phyloP scores from a whole-genome alignment of 2,888 invertebrate genomes.

The Chloroclysta siterata region DNA sequence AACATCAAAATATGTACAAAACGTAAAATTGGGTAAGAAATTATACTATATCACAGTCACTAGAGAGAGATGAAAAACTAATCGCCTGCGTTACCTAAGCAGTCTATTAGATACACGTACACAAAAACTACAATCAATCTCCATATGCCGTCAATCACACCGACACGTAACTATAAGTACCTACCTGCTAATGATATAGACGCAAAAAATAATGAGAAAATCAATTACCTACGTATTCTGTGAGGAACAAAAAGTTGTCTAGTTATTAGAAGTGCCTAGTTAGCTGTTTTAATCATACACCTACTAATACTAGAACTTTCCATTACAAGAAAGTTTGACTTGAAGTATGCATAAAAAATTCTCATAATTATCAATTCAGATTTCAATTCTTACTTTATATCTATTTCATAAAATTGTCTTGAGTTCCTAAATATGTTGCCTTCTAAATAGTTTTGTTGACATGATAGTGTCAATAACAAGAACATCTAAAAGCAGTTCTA shows the following conservation, averaged over 20 bases:
- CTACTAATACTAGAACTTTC: slow-evolving; percentile 5
- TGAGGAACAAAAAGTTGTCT: slow-evolving; percentile 20
- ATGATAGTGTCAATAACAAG: background rate
- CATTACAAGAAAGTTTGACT: background rate
- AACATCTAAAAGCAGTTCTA: background rate
- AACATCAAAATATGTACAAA: slow-evolving; percentile 79
- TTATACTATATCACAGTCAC: slow-evolving; percentile 84
- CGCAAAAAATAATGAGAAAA: slow-evolving; percentile 31
- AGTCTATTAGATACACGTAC: slow-evolving; percentile 65
- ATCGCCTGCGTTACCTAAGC: slow-evolving; percentile 68
- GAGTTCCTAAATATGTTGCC: too few relatives aligned
- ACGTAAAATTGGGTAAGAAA: slow-evolving; percentile 70
- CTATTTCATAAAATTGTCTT: too few relatives aligned
- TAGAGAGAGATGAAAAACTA: slow-evolving; percentile 79
- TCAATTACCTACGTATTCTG: slow-evolving; percentile 18
- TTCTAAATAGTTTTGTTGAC: background rate
- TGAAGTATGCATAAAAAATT: background rate
- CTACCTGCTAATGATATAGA: slow-evolving; percentile 27
- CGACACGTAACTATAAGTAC: slow-evolving; percentile 41
- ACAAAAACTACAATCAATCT: slow-evolving; percentile 59
- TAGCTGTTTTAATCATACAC: slow-evolving; percentile 15
- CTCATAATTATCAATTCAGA: background rate
- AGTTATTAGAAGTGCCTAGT: slow-evolving; percentile 23
- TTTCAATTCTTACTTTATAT: background rate
- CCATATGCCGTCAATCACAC: slow-evolving; percentile 56